These are phyloP conservation scores for Priocnemis perturbator DNA, from an alignment of 2,888 invertebrate species.

Conservation along the genomic window DNA sequence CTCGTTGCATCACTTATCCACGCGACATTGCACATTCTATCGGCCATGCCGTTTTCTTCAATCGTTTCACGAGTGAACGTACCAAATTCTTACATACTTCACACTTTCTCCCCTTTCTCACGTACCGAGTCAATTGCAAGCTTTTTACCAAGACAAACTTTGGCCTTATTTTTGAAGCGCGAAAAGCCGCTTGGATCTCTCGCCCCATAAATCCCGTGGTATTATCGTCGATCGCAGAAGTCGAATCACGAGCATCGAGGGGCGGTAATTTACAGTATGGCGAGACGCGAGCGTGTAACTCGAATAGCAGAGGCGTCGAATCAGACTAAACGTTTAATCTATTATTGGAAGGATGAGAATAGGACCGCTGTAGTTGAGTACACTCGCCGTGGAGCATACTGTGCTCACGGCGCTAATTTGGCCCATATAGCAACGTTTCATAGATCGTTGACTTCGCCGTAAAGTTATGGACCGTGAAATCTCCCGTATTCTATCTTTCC, in stretches of 20 bases:
- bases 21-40: too few relatives aligned
- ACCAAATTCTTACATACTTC: too few relatives aligned
- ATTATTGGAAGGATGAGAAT: constrained; percentile 55
- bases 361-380: constrained; percentile 31
- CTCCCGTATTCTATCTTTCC: background rate
- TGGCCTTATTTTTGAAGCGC: too few relatives aligned
- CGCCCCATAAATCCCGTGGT: too few relatives aligned
- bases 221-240: background rate
- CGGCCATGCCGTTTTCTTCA: too few relatives aligned
- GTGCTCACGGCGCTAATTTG: constrained; percentile 39
- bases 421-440: constrained; percentile 49
- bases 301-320: constrained; percentile 40
- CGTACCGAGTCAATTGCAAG: too few relatives aligned
- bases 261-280: too few relatives aligned
- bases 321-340: constrained; percentile 52
- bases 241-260: background rate
- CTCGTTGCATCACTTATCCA: too few relatives aligned
- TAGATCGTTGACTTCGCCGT: constrained; percentile 44
- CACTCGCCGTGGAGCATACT: constrained; percentile 28
- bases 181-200: too few relatives aligned
- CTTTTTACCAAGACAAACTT: too few relatives aligned
- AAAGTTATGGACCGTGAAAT: constrained; percentile 13
- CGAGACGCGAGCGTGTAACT: constrained; percentile 8
- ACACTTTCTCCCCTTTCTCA: too few relatives aligned
- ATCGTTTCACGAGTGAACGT: too few relatives aligned